Evolutionary conservation across 2,797 vertebrate species (phyloP).

Genomic region (Picus viridis): DNA sequence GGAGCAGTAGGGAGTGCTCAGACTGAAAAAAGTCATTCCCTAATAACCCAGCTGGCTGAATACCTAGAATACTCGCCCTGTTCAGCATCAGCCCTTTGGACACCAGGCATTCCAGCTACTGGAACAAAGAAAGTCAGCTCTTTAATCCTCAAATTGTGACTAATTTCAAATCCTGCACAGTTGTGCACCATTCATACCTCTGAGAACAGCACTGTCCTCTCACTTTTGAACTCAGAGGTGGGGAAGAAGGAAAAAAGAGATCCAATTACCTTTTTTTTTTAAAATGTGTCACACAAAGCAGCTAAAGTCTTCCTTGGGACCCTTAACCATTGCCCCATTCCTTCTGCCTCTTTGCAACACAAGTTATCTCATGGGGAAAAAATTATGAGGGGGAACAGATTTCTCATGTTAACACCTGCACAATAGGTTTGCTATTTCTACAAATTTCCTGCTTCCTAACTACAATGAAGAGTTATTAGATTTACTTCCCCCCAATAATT

Average conservation of each 20-base stretch:
- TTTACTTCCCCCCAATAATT: background rate
- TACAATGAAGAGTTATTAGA: background rate
- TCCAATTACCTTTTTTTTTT: background rate
- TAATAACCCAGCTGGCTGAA: slow-evolving; percentile 3
- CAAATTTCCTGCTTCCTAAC: background rate
- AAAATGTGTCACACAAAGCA: background rate
- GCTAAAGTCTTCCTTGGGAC: background rate
- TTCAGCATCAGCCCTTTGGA: slow-evolving; percentile 18
- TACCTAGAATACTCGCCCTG: background rate
- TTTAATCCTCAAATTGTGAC: slow-evolving; percentile 34
- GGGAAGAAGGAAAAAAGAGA: background rate
- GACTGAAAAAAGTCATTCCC: background rate
- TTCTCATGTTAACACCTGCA: background rate
- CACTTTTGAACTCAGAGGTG: background rate
- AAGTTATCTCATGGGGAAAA: background rate
- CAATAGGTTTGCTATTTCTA: background rate
- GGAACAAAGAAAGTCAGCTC: background rate
- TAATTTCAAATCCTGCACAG: background rate
- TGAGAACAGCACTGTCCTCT: background rate
- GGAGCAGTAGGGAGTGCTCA: background rate
- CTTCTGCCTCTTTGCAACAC: background rate
- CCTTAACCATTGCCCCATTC: background rate
- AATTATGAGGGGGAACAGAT: background rate
- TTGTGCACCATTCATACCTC: background rate
- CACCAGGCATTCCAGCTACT: slow-evolving; percentile 7